phyloP scores from a whole-genome alignment of 2,113 vertebrate genomes.

The Leucosticte australis region DNA sequence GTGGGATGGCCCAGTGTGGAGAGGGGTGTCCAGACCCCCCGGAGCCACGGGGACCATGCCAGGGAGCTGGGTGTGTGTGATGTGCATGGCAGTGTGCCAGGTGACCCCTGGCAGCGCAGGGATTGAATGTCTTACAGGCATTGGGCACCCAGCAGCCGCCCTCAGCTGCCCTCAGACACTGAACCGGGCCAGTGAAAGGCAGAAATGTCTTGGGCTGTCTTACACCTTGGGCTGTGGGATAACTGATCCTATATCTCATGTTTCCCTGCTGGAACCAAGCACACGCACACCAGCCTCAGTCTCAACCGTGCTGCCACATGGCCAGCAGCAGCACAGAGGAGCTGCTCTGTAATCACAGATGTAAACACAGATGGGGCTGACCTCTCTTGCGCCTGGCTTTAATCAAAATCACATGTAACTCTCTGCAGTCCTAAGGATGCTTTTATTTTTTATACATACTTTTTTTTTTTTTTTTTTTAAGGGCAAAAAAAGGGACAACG shows the following conservation, averaged over 20 bases:
- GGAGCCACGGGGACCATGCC: rapidly evolving
- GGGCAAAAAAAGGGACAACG: not conserved
- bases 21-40: rapidly evolving
- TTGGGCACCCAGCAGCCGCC: rapidly evolving
- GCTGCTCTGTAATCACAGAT: not conserved
- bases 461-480: not conserved
- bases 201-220: not conserved
- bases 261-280: not conserved
- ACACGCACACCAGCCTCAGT: not conserved
- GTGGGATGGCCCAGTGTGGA: not conserved
- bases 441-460: too few relatives aligned
- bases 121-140: not conserved
- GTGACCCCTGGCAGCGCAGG: rapidly evolving
- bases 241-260: not conserved
- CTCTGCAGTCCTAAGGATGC: not conserved
- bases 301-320: not conserved
- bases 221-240: not conserved
- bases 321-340: not conserved
- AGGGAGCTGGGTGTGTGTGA: rapidly evolving
- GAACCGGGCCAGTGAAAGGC: not conserved
- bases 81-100: rapidly evolving
- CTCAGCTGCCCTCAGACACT: not conserved
- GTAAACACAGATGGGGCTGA: not conserved
- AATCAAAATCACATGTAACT: not conserved
- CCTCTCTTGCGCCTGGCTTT: not conserved